Evolutionary conservation across 2,113 vertebrate genomes (phyloP).

Genomic region (Phalacrocorax brasilianus): DNA sequence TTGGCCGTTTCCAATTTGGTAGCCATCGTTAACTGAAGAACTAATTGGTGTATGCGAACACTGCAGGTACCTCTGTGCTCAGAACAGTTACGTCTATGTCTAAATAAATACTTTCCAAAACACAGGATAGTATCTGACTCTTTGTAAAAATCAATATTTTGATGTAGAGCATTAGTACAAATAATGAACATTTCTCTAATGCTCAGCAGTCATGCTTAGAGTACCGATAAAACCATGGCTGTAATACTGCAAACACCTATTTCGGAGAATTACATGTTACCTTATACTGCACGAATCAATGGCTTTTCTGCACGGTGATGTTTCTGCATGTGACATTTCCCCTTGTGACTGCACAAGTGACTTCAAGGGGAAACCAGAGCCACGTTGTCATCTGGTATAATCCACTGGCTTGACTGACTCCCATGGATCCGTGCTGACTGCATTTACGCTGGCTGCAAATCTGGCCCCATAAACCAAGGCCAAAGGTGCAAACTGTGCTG

Average conservation of each 20-base stretch:
- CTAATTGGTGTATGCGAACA: not conserved
- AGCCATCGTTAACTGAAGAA: not conserved
- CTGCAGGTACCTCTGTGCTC: constrained; percentile 3
- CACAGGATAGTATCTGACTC: not conserved
- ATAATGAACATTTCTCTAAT: not conserved
- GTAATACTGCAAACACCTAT: not conserved
- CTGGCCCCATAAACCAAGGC: not conserved
- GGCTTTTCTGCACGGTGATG: constrained; percentile 12
- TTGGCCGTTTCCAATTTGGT: not conserved
- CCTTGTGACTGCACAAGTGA: not conserved
- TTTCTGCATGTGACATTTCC: not conserved
- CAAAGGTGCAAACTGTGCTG: not conserved
- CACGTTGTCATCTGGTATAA: not conserved
- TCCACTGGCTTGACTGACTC: not conserved
- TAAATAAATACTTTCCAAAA: not conserved
- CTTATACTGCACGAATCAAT: not conserved
- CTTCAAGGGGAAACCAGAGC: not conserved
- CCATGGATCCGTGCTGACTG: not conserved
- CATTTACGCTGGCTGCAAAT: not conserved
- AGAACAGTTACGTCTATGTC: not conserved
- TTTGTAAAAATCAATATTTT: not conserved
- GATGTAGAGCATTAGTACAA: not conserved
- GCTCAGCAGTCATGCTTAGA: not conserved
- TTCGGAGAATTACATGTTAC: not conserved
- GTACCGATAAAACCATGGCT: not conserved